Evolutionary conservation across 2,797 vertebrate species (phyloP), one percentile per base, ranked within the genome.

Genomic region (Anisognathus igniventris): DNA sequence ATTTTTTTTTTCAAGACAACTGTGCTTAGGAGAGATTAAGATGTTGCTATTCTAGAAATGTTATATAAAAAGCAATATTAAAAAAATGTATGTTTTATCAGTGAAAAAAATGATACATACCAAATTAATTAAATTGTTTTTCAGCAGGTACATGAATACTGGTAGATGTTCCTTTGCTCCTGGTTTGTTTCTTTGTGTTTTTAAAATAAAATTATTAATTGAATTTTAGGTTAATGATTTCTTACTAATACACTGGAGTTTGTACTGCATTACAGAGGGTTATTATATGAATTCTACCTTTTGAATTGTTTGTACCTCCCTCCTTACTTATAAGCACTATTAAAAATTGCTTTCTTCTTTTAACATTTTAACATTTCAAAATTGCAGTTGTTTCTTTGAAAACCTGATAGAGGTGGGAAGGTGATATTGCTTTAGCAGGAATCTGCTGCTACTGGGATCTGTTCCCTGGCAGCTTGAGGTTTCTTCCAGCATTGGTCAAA

Each of bases 401-500:
- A 75, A 79, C 27, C n/a, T 67, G 25, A 27, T 37, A 44, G 45
- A 92, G 56, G 58, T 90, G 58, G 57, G 33, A 75, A 81, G 44
- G 23, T 39, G 50, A 1, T 37, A 8, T 8, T 83, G 54, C 54
- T 92, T 28, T 74, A 83, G 27, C 35, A 61, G 68, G 39, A 85
- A 28, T 71, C 31, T 64, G 75, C 84, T 93, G 65, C 53, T 74
- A 12, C 30, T 16, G 10, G 48, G 79, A 56, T 89, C 65, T 88
- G 83, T 95, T 91, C 68, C 21, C 22, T 47, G 42, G 45, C 81
- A 74, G 66, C 39, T 79, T 73, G 91, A 91, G 77, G 61, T 86
- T 84, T 94, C 64, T 94, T 95, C 56, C 70, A 81, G 84, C 47
- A 6, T 44, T 95, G 92, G 76, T 76, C 50, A 77, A 75, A 85